Evolutionary conservation across 2,888 invertebrate species (phyloP).

Genomic region (Horisme vitalbata): DNA sequence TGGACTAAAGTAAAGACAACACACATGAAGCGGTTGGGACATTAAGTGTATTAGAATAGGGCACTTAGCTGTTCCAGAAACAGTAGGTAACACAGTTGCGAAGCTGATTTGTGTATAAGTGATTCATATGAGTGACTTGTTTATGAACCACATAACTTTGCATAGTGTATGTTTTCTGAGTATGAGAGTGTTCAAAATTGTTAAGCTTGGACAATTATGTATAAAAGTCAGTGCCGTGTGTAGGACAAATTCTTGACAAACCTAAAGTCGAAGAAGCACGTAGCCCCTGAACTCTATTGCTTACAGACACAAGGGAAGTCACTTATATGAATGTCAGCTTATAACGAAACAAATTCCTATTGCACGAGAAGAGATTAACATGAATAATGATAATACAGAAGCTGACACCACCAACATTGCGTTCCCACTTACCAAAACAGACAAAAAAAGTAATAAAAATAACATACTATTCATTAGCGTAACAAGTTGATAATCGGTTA

Average conservation of each 20-base stretch:
- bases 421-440: slow-evolving; percentile 72
- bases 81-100: slow-evolving; percentile 55
- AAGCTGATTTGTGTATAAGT: slow-evolving; percentile 43
- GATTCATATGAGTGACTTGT: slow-evolving; percentile 34
- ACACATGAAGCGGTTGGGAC: slow-evolving; percentile 44
- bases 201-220: too few relatives aligned
- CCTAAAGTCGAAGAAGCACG: too few relatives aligned
- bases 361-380: slow-evolving; percentile 28
- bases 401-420: slow-evolving; percentile 67
- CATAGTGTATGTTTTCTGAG: neutral
- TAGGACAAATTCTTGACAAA: neutral
- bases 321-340: slow-evolving; percentile 50
- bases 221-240: neutral
- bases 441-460: slow-evolving; percentile 56
- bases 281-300: neutral
- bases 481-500: slow-evolving; percentile 73
- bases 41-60: slow-evolving; percentile 23
- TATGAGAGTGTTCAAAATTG: neutral
- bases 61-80: slow-evolving; percentile 54
- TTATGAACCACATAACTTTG: neutral
- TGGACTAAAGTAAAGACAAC: slow-evolving; percentile 47
- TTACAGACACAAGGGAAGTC: slow-evolving; percentile 16
- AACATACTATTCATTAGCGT: slow-evolving; percentile 51
- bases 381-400: slow-evolving; percentile 62
- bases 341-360: slow-evolving; percentile 45